phyloP scores from a whole-genome alignment of 1,140 invertebrate species.

The Drosophila varians region DNA sequence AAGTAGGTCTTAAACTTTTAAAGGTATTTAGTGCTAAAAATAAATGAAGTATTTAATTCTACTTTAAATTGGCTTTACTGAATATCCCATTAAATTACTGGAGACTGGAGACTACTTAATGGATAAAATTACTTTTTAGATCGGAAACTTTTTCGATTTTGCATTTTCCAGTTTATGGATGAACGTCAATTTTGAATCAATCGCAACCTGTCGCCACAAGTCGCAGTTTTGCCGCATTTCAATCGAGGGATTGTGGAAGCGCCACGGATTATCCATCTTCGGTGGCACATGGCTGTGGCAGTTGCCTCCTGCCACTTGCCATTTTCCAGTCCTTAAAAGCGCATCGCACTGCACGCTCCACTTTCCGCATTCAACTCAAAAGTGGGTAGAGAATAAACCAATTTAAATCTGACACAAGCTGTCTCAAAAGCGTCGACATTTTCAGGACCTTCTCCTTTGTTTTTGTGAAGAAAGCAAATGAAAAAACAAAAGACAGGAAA shows the following conservation, averaged over 20 bases:
- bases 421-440: conserved; percentile 17
- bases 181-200: conserved; percentile 36
- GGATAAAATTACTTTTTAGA: not conserved
- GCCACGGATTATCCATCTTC: conserved; percentile 25
- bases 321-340: conserved; percentile 11
- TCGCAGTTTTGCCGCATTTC: conserved; percentile 15
- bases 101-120: no score
- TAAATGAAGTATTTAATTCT: no score
- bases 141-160: conserved; percentile 4
- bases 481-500: conserved; percentile 8
- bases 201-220: conserved; percentile 21
- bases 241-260: not conserved
- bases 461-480: not conserved
- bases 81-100: no score
- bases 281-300: conserved; percentile 42
- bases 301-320: conserved; percentile 36
- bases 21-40: conserved; percentile 1
- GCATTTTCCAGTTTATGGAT: conserved; percentile 16
- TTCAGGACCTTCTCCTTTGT: conserved; percentile 13
- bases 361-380: not conserved
- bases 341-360: conserved; percentile 8
- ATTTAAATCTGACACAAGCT: conserved; percentile 32
- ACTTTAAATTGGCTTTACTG: no score
- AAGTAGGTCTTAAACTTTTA: not conserved
- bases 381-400: conserved; percentile 18